Percentiles rank a stretch among this genome's conserved stretches.
These are phyloP conservation scores for Murina feae DNA, from an alignment of 2,113 vertebrate species.

Conservation along the genomic window DNA sequence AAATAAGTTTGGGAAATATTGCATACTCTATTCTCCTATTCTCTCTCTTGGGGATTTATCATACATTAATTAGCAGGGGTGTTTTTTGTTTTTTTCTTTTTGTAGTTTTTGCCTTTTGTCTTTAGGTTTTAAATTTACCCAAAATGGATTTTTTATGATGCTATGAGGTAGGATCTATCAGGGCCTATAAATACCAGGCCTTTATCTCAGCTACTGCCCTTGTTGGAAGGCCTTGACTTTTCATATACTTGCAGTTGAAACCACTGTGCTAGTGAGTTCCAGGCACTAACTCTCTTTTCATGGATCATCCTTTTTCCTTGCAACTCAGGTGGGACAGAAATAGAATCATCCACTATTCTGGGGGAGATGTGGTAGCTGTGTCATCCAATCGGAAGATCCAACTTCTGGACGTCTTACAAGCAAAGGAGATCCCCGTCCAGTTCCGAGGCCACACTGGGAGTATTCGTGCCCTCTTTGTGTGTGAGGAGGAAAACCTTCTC, in stretches of 20 bases:
- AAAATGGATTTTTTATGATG: background rate
- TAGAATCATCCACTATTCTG: slow-evolving; percentile 85
- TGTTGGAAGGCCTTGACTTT: background rate
- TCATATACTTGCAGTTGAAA: background rate
- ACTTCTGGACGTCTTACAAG: slow-evolving; percentile 72
- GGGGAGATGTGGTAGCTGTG: slow-evolving; percentile 81
- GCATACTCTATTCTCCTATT: background rate
- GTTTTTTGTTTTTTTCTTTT: too few relatives aligned
- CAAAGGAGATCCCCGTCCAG: slow-evolving; percentile 46
- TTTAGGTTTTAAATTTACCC: background rate
- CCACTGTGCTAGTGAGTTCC: background rate
- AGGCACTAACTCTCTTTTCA: background rate
- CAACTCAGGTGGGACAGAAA: slow-evolving; percentile 80
- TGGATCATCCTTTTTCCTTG: background rate
- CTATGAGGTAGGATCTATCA: background rate
- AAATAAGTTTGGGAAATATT: background rate
- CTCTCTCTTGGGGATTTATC: background rate
- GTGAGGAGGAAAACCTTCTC: slow-evolving; percentile 82
- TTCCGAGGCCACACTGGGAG: slow-evolving; percentile 84
- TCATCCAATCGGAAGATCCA: slow-evolving; percentile 80
- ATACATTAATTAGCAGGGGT: background rate
- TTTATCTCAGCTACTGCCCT: background rate
- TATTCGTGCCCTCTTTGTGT: slow-evolving; percentile 80
- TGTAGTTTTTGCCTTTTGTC: background rate
- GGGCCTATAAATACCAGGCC: background rate